These are phyloP conservation scores for Polydesmus complanatus DNA, from an alignment of 2,888 invertebrate genomes.

Conservation along the genomic window DNA sequence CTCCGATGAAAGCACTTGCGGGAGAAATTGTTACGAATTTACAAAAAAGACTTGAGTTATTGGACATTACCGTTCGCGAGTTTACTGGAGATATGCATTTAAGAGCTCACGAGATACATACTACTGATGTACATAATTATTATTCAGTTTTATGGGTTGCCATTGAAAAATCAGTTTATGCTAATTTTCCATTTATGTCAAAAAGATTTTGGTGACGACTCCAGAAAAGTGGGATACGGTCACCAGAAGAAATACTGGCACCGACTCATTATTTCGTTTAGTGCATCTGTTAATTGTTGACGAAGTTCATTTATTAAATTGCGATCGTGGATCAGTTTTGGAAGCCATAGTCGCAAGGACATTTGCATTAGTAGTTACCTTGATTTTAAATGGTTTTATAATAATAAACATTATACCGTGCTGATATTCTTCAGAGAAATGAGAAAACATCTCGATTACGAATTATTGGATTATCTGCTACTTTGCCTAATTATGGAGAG, in stretches of 20 bases:
- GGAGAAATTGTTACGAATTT: neutral
- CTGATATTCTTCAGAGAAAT: neutral
- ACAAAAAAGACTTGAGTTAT: neutral
- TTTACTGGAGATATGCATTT: neutral
- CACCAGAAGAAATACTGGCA: neutral
- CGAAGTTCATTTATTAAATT: neutral
- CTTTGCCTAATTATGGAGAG: neutral
- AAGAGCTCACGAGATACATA: neutral
- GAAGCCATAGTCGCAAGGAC: neutral
- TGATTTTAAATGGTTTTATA: neutral
- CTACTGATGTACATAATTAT: neutral
- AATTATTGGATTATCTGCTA: neutral
- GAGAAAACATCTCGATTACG: neutral
- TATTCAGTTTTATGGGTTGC: neutral
- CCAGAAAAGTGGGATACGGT: neutral
- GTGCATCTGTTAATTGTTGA: neutral
- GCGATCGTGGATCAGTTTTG: neutral
- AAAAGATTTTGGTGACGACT: neutral
- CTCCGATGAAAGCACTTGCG: neutral
- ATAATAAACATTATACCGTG: neutral
- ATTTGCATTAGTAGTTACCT: neutral
- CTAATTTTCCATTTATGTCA: neutral
- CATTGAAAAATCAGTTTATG: too few species aligned
- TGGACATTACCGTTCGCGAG: neutral
- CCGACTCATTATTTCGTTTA: neutral